Base-by-base conservation (phyloP, 2,888 invertebrate species). In the Bedellia somnulentella region DNA sequence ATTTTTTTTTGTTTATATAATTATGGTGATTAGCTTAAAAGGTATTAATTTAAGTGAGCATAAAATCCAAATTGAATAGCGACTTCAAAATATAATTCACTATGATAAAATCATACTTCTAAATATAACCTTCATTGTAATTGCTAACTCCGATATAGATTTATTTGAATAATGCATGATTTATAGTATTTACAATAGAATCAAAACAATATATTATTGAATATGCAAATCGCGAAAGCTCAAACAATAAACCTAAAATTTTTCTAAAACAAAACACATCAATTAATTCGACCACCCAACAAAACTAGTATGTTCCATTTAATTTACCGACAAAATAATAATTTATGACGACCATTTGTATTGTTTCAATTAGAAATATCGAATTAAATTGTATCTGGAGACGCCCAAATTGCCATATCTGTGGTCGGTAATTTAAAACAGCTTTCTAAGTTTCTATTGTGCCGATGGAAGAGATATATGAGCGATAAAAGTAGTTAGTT, bases 311-410 rank as follows among this genome's bases (percentile, higher is more conserved):
- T 45, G 46, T 44, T 56, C 58, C 52, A 66, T 64, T 58, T 62
- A 56, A 48, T 30, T 38, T 40, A 15, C 43, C 42, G 59, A 57
- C 58, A 29, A 54, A 46, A 36, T 35, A 47, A 38, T 37, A 59
- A 70, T 70, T 70, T 70, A 70, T 68, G 38, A 44, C 48, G 31
- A 33, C 49, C 43, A 52, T 57, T 53, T 49, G 53, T 57, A 68
- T 70, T 70, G 70, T 70, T 70, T 70, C 68, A 70, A 70, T 70
- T 70, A 68, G 49, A 57, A 60, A 62, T 62, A 57, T 42, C 50
- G 59, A 60, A 62, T 67, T 63, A 57, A 64, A 61, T 52, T 49
- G 51, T 52, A 52, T 52, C 42, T 46, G 49, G 58, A 43, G 50
- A 61, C 70, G 70, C 68, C 70, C 67, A 68, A 70, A 68, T 68